Base-by-base conservation (phyloP, 2,888 invertebrate species). In the Harpalus rufipes region DNA sequence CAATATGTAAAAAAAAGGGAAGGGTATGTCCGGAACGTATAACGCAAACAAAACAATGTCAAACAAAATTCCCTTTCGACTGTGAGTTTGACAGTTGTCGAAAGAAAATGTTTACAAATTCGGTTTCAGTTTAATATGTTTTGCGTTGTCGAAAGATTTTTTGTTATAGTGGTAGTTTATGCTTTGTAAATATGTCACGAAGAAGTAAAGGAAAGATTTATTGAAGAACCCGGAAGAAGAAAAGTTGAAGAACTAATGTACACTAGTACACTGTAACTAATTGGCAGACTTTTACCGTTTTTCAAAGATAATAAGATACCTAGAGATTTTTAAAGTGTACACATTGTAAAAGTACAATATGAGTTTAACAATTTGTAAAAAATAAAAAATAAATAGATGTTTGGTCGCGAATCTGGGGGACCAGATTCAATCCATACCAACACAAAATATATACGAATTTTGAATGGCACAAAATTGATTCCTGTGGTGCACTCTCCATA, bases 181-280 rank as follows among this genome's bases (percentile, higher is more conserved):
- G 59, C 78, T 56, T 58, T 58, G 79, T 59, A 80, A 80, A 80
- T 59, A 80, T 80, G 61, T 80, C 61, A 79, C n/a, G n/a, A 39
- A 21, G 63, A 63, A 12, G 21, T 44, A 76, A 51, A 51, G 6
- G 32, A 58, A 14, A 79, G 56, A 79, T 79, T 59, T 59, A 80
- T 80, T 32, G 14, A 16, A n/a, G 7, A 58, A 25, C 5, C 12
- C 12, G 12, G 21, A 12, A 63, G 63, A 25, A 63, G n/a, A 1
- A 12, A 25, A 25, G 10, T 25, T 4, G 39, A 41, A 6, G 1
- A n/a, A 25, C 68, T 68, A 68, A 14, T 68, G 68, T 59, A 59
- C 4, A 14, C 16, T 59, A 18, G 68, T 59, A 59, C 4, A 14
- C 16, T 59, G 59, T 59, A 59, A 59, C 59, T 59, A 59, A 59